Evolutionary conservation across 2,888 invertebrate genomes (phyloP).

Genomic region (Poecilus cupreus): DNA sequence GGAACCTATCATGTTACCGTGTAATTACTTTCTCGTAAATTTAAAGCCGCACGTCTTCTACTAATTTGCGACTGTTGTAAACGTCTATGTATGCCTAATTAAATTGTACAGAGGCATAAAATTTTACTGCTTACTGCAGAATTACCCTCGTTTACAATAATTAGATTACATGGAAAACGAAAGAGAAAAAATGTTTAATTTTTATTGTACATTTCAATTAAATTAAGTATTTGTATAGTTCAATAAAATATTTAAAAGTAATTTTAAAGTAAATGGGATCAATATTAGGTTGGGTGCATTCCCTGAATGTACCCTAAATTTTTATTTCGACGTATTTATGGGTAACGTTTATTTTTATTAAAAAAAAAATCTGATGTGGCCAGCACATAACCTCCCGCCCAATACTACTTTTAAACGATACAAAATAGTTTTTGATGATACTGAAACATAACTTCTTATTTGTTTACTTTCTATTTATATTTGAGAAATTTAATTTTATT

Average conservation of each 20-base stretch:
- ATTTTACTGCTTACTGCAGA: not conserved
- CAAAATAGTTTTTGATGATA: too few species aligned
- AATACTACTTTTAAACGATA: too few species aligned
- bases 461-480: too few species aligned
- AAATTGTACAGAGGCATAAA: constrained; percentile 2
- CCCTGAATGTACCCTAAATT: too few species aligned
- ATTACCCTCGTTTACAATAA: not conserved
- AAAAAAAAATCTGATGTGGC: too few species aligned
- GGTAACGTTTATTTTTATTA: too few species aligned
- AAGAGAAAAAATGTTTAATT: not conserved
- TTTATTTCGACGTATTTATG: too few species aligned
- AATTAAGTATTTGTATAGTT: not conserved
- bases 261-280: not conserved
- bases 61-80: constrained; percentile 8
- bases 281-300: not conserved
- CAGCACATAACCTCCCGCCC: too few species aligned
- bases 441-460: too few species aligned
- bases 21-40: constrained; percentile 8
- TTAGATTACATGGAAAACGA: not conserved
- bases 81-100: constrained; percentile 21
- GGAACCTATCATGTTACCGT: not conserved
- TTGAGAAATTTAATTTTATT: too few species aligned
- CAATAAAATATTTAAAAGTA: too few species aligned
- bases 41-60: not conserved
- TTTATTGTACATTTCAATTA: not conserved